Evolutionary conservation across 2,888 invertebrate genomes (phyloP).

Genomic region (Fragum sueziense): DNA sequence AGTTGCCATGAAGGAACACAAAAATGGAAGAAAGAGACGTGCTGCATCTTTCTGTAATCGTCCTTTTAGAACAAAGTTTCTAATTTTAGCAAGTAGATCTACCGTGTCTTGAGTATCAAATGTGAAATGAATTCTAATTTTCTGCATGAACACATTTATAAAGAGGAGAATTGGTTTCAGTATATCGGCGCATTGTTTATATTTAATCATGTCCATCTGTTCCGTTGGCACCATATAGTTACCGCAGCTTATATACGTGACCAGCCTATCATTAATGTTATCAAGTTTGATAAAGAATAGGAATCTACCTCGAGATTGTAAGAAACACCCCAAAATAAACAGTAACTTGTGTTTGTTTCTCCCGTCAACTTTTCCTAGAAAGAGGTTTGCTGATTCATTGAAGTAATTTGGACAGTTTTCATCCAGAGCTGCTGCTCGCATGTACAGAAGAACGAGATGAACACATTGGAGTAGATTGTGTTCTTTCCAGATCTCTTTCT

Average conservation of each 20-base stretch:
- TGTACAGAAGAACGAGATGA: not conserved
- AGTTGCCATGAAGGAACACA: not conserved
- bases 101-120: not conserved
- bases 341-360: not conserved
- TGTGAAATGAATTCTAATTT: not conserved
- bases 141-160: not conserved
- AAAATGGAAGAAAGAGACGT: not conserved
- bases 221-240: not conserved
- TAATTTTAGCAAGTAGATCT: not conserved
- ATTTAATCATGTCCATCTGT: not conserved
- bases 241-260: not conserved
- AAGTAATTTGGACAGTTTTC: slow-evolving; percentile 27
- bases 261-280: not conserved
- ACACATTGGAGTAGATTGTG: slow-evolving; percentile 8
- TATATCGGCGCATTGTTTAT: no score
- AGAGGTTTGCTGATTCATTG: slow-evolving; percentile 18
- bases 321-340: not conserved
- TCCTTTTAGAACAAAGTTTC: not conserved
- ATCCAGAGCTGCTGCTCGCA: not conserved
- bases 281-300: not conserved
- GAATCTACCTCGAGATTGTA: not conserved
- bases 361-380: slow-evolving; percentile 16
- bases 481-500: no score
- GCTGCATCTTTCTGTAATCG: not conserved
- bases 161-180: no score